Base-by-base conservation (phyloP, 2,797 vertebrate genomes). In the Heteromormyrus szaboi region DNA sequence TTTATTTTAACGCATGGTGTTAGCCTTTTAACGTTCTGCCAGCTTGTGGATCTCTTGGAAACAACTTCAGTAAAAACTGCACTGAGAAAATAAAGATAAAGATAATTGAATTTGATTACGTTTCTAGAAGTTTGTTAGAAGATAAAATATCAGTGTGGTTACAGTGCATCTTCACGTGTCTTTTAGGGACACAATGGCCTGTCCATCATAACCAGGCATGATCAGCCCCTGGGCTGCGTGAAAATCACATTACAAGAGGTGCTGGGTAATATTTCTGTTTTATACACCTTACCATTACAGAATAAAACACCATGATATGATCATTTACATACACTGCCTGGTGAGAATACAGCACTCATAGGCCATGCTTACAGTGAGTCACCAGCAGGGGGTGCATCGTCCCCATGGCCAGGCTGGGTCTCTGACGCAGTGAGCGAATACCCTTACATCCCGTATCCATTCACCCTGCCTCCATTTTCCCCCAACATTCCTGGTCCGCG, bases 341-440 rank as follows among this genome's bases (percentile, higher is more conserved):
- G n/a, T 11, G 48, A 25, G 12, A 68, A 7, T 56, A 9, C 19
- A 54, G 22, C 81, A 72, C 3, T 50, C 12, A 33, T 41, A 88
- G 90, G 91, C 89, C 95, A 94, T 95, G 92, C 94, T 94, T 95
- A 91, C 93, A 93, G 90, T 92, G 68, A 90, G 90, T 88, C 88
- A 89, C 92, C 93, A 94, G 92, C 93, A 94, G 93, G 93, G 94
- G 94, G 94, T 94, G 94, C 92, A 89, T 76, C 87, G 90, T 90
- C 53, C 56, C 91, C 91, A 90, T 91, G 89, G 88, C 62, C 65
- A 86, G 44, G 85, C 19, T 41, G 19, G 25, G 14, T 65, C 25
- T 12, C 62, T 50, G 51, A 56, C 6, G 19, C 8, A 37, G 8
- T 46, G 3, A 50, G 41, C 1, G 0, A 25, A 14, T 25, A 14